Evolutionary conservation across 2,797 vertebrate species (phyloP), one percentile per base, ranked within the genome.

Genomic region (Diglossa cyanea): DNA sequence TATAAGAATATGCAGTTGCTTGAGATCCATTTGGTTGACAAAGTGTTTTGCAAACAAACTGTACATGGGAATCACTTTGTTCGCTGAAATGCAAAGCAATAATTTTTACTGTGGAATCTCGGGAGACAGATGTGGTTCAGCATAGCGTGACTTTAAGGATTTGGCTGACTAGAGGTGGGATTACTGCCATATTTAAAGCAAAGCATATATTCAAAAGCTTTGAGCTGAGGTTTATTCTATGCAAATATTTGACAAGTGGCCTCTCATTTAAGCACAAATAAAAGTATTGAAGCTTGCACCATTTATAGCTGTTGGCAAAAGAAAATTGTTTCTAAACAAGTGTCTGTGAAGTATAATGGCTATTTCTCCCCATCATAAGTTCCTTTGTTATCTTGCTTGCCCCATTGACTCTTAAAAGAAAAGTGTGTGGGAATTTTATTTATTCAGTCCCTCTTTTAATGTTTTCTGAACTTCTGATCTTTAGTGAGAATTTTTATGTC

Each of bases 41-140:
- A 88, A 94, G 51, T 95, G 93, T 93, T 95, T 94, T 92, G 79
- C 93, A 95, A 95, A 95, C 94, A 93, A 93, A 76, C 86, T 66
- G 62, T 95, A 79, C 65, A 50, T 60, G 61, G 77, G 93, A 95
- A 89, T 90, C 55, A 8, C 77, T 95, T 95, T 92, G 47, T 75
- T 95, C 9, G 0, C 73, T 76, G 90, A 92, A 95, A 95, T 53
- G 80, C 58, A 76, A 82, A 84, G 19, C 86, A 78, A n/a, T 70
- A 61, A 42, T 78, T 95, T 95, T 90, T 92, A 86, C 48, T 82
- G 90, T 5, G 4, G 83, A 60, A 84, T 95, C 90, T 93, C 77
- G 4, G 62, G 86, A 94, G 93, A 70, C 63, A 73, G 82, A 93
- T 92, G 86, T 35, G 77, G 63, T 54, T 95, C 51, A 67, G 83